A percentile compares a stretch with the other conserved stretches of the same genome.
phyloP scores from a whole-genome alignment of 92 coral and sea anemone species.

The Siderastrea radians region DNA sequence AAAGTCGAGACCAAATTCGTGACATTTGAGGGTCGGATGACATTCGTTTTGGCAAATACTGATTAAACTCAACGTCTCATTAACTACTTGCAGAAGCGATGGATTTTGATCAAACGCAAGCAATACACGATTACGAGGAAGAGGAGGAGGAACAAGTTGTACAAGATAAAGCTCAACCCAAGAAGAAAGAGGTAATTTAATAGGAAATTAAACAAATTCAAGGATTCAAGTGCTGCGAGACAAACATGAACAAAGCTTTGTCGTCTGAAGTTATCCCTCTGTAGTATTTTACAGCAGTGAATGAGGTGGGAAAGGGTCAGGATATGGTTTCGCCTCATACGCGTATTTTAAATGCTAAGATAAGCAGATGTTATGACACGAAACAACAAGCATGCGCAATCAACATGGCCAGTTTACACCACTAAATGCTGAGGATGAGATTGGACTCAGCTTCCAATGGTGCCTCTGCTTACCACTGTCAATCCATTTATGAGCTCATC shows the following conservation, averaged over 20 bases:
- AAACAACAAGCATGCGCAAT: too few species aligned
- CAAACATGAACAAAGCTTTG: neutral
- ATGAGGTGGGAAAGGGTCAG: too few species aligned
- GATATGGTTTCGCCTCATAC: too few species aligned
- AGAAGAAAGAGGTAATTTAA: conserved; percentile 42
- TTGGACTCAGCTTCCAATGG: too few species aligned
- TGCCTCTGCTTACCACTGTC: too few species aligned
- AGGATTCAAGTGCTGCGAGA: neutral
- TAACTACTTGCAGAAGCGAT: conserved; percentile 13
- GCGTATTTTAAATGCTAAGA: too few species aligned
- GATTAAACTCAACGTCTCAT: neutral
- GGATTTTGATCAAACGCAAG: conserved; percentile 84
- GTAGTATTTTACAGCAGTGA: neutral
- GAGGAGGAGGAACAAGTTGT: conserved; percentile 61
- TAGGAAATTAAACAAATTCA: neutral
- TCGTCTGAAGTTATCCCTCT: neutral
- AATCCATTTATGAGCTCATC: too few species aligned
- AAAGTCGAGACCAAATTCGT: neutral
- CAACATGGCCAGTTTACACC: too few species aligned
- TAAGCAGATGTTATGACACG: too few species aligned
- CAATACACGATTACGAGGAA: conserved; percentile 48
- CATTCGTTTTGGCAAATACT: neutral
- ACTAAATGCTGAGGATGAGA: too few species aligned
- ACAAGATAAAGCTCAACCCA: conserved; percentile 9
- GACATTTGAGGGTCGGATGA: too few species aligned